Conservation (phyloP, 2,797 vertebrate genomes). For the Pantherophis alleghaniensis region DNA sequence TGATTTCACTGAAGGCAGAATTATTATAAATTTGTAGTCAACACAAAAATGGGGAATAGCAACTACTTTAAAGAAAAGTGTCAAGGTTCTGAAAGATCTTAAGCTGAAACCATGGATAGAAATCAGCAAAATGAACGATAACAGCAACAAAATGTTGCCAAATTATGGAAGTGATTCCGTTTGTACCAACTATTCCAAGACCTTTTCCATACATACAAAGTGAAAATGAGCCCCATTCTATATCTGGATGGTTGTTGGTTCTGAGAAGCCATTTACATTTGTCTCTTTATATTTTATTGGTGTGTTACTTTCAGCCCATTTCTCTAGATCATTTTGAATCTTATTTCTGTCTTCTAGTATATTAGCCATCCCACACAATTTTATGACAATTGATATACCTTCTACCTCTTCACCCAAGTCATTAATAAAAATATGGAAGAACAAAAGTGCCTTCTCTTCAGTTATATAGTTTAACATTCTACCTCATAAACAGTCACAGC, state of each 20-base stretch:
- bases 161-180: neutral
- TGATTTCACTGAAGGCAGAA: neutral
- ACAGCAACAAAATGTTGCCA: neutral
- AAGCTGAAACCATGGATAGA: neutral
- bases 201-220: neutral
- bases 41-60: neutral
- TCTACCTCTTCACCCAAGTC: neutral
- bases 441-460: neutral
- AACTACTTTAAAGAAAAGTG: neutral
- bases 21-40: neutral
- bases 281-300: neutral
- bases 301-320: neutral
- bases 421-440: neutral
- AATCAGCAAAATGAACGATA: neutral
- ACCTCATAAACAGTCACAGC: neutral
- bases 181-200: no score
- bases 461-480: neutral
- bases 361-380: neutral
- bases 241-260: neutral
- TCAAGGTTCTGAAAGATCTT: neutral
- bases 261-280: neutral
- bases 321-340: neutral
- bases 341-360: neutral
- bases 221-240: neutral
- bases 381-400: neutral